phyloP scores from a whole-genome alignment of 2,113 vertebrate species.

The Datnioides undecimradiatus region DNA sequence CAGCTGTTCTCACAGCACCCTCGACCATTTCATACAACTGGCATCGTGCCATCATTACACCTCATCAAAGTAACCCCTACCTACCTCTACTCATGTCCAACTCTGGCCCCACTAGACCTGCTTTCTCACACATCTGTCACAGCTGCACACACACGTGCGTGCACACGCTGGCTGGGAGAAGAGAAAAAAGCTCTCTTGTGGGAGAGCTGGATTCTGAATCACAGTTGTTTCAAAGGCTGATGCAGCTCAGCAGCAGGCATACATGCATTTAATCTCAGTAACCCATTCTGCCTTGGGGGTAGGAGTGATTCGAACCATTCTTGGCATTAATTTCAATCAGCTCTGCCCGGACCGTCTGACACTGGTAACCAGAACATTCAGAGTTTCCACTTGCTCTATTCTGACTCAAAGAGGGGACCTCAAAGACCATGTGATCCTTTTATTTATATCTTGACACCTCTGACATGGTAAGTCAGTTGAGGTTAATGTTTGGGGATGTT shows the following conservation, averaged over 20 bases:
- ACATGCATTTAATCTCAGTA: conserved; percentile 73
- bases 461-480: neutral
- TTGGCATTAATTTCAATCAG: conserved; percentile 73
- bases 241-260: conserved; percentile 64
- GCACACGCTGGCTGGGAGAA: neutral
- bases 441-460: conserved; percentile 33
- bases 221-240: conserved; percentile 61
- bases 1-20: conserved; percentile 75
- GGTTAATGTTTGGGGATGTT: conserved; percentile 25
- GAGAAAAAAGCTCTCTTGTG: conserved; percentile 12
- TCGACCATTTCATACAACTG: conserved; percentile 70
- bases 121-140: conserved; percentile 58
- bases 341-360: conserved; percentile 57
- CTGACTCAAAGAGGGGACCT: conserved; percentile 44
- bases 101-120: conserved; percentile 52
- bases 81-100: conserved; percentile 49
- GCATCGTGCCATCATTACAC: conserved; percentile 68
- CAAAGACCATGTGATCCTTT: conserved; percentile 37
- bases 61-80: conserved; percentile 68
- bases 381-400: conserved; percentile 35
- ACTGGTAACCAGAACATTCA: conserved; percentile 41
- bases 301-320: conserved; percentile 55
- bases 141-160: neutral
- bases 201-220: conserved; percentile 47
- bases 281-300: conserved; percentile 60